Evolutionary conservation across 2,888 invertebrate genomes (phyloP).

Genomic region (Acanthopleura granulata): DNA sequence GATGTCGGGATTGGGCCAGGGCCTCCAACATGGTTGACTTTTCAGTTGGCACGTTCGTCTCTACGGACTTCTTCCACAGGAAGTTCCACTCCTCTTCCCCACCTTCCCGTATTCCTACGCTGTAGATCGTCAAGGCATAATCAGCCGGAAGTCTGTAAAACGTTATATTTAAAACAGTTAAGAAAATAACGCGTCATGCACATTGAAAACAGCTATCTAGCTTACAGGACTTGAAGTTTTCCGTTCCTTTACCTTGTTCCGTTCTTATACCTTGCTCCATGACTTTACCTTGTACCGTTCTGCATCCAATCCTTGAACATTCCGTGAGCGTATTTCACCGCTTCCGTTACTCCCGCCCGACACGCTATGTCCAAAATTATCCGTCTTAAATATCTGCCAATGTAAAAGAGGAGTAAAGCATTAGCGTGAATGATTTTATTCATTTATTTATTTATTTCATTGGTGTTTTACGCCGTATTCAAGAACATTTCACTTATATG

Average conservation of each 20-base stretch:
- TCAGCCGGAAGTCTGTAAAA: constrained; percentile 49
- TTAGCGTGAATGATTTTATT: no score
- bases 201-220: no score
- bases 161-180: no score
- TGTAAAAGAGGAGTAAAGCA: background rate
- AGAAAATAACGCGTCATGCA: no score
- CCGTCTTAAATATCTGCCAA: constrained; percentile 50
- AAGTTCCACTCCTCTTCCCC: constrained; percentile 66
- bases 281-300: constrained; percentile 51
- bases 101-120: constrained; percentile 63
- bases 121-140: constrained; percentile 59
- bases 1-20: constrained; percentile 61
- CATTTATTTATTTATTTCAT: no score
- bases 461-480: no score
- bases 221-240: no score
- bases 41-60: constrained; percentile 61
- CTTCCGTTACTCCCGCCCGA: constrained; percentile 57
- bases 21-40: constrained; percentile 64
- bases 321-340: constrained; percentile 56
- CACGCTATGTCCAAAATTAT: constrained; percentile 59
- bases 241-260: no score
- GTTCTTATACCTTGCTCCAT: constrained; percentile 6
- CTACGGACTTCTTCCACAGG: constrained; percentile 60
- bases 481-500: no score
- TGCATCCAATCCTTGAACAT: constrained; percentile 60